Percentiles rank a stretch among this genome's conserved stretches.
phyloP scores from a whole-genome alignment of 2,113 vertebrate genomes.

The Protobothrops mucrosquamatus region DNA sequence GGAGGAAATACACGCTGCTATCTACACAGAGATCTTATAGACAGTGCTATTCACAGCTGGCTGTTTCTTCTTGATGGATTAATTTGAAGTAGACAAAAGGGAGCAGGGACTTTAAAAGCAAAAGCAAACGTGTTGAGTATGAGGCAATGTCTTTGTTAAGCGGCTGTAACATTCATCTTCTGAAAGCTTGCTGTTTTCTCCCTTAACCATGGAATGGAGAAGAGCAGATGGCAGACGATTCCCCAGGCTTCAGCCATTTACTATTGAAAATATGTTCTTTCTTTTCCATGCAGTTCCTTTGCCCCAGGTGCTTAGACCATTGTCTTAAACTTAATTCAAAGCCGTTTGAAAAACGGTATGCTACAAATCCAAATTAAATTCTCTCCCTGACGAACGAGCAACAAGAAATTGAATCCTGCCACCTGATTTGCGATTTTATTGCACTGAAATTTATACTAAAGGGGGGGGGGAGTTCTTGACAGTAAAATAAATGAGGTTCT shows the following conservation, averaged over 20 bases:
- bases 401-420: slow-evolving; percentile 6
- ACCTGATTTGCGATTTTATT: slow-evolving; percentile 28
- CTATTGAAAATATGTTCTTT: neutral
- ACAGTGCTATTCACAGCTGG: neutral
- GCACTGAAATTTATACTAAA: slow-evolving; percentile 3
- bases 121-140: neutral
- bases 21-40: neutral
- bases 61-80: neutral
- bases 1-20: neutral
- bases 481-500: slow-evolving; percentile 22
- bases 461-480: neutral
- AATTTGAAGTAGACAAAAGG: neutral
- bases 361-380: slow-evolving; percentile 23
- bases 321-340: slow-evolving; percentile 6
- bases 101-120: neutral
- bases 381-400: slow-evolving; percentile 10
- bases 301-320: neutral
- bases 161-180: neutral
- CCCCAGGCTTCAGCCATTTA: neutral
- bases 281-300: neutral
- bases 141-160: neutral
- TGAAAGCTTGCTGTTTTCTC: neutral
- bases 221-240: neutral
- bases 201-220: neutral
- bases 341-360: neutral